Evolutionary conservation across 2,888 invertebrate species (phyloP).

Genomic region (Microctonus brassicae): DNA sequence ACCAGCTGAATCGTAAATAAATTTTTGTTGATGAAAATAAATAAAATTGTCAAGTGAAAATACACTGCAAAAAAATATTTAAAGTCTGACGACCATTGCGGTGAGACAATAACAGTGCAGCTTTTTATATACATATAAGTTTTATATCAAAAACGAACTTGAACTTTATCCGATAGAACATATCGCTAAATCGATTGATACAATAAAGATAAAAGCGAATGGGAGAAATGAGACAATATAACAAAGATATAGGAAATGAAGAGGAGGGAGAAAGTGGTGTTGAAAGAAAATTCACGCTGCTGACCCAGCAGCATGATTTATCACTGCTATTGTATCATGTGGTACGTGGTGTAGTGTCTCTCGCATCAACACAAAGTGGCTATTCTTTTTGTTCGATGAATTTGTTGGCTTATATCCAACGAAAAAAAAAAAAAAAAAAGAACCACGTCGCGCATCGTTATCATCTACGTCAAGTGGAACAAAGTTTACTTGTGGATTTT

Average conservation of each 20-base stretch:
- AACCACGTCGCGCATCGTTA: conserved; percentile 27
- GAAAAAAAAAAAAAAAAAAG: conserved; percentile 6
- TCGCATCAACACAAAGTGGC: conserved; percentile 4
- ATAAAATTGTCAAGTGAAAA: no score
- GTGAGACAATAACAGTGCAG: no score
- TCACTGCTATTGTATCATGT: neutral
- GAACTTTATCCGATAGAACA: neutral
- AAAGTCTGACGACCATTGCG: no score
- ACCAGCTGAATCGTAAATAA: no score
- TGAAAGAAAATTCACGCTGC: neutral
- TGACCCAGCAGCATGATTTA: conserved; percentile 13
- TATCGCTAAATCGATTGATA: neutral
- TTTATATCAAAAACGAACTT: neutral
- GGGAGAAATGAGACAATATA: neutral
- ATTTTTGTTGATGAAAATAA: no score
- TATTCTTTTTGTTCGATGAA: conserved; percentile 7
- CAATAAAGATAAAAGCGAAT: neutral
- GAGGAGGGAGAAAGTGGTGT: neutral
- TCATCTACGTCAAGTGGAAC: conserved; percentile 22
- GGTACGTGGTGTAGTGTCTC: neutral
- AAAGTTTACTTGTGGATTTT: conserved; percentile 23
- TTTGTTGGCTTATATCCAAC: conserved; percentile 6
- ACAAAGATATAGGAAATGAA: neutral
- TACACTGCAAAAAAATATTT: no score
- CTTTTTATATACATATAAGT: neutral